Evolutionary conservation across 2,113 vertebrate species (phyloP).

Genomic region (Panthera tigris): DNA sequence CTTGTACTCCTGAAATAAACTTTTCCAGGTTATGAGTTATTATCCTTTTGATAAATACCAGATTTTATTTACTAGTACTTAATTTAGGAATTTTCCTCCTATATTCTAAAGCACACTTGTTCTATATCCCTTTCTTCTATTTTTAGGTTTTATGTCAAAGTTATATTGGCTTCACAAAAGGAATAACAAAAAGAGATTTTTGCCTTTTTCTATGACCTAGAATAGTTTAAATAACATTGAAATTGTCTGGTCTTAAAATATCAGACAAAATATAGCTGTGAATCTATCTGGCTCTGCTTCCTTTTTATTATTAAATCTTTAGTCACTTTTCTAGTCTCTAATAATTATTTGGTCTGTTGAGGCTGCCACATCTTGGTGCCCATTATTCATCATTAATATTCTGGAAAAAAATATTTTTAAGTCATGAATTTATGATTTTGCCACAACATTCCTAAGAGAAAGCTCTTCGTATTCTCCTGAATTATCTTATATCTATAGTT

Average conservation of each 20-base stretch:
- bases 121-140: background rate
- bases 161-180: background rate
- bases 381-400: background rate
- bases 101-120: background rate
- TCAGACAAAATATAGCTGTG: background rate
- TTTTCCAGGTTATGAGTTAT: conserved; percentile 30
- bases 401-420: background rate
- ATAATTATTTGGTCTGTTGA: background rate
- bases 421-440: background rate
- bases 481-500: background rate
- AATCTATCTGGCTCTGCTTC: background rate
- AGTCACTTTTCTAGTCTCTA: background rate
- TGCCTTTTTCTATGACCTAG: background rate
- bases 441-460: background rate
- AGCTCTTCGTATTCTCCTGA: background rate
- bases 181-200: background rate
- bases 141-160: background rate
- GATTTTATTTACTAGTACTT: conserved; percentile 12
- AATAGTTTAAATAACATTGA: conserved; percentile 21
- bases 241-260: conserved; percentile 23
- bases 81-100: conserved; percentile 16
- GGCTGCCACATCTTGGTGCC: background rate
- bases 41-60: conserved; percentile 40
- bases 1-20: background rate
- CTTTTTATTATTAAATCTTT: conserved; percentile 21